Conservation (phyloP, 2,888 invertebrate genomes). For the Ectropis crepuscularia region DNA sequence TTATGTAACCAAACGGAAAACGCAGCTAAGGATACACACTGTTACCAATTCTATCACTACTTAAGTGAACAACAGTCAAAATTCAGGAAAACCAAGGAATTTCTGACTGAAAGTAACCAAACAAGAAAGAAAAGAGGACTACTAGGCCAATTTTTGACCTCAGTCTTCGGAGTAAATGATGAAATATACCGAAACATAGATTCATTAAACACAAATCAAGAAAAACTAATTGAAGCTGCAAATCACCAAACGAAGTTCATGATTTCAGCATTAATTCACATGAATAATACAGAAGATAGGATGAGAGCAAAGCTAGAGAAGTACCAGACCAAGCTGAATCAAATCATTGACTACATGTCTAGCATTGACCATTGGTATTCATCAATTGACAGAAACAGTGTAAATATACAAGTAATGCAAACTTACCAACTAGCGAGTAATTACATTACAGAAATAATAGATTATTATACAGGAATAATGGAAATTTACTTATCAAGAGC, state of each 20-base stretch:
- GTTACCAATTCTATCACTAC: slow-evolving; percentile 5
- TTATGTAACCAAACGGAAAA: not conserved
- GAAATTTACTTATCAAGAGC: slow-evolving; percentile 2
- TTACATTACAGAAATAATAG: slow-evolving; percentile 5
- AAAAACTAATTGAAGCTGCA: not conserved
- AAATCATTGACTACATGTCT: not conserved
- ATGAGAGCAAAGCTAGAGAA: not conserved
- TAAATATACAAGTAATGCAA: slow-evolving; percentile 1
- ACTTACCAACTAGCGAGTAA: slow-evolving; percentile 4
- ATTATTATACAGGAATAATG: not conserved
- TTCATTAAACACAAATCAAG: slow-evolving; percentile 3
- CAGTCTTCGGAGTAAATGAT: slow-evolving; percentile 5
- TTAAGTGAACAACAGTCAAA: not conserved
- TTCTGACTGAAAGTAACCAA: not conserved
- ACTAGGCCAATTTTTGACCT: not conserved
- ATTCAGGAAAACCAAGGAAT: slow-evolving; percentile 1
- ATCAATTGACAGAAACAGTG: not conserved
- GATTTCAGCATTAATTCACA: not conserved
- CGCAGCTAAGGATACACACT: not conserved
- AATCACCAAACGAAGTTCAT: slow-evolving; percentile 6
- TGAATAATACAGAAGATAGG: not conserved
- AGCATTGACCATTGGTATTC: not conserved
- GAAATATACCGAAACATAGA: slow-evolving; percentile 4
- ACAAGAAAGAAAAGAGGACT: slow-evolving; percentile 4
- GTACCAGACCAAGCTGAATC: not conserved